These are phyloP conservation scores for Dolichotis patagonum DNA, from an alignment of 2,113 vertebrate species.

Conservation along the genomic window DNA sequence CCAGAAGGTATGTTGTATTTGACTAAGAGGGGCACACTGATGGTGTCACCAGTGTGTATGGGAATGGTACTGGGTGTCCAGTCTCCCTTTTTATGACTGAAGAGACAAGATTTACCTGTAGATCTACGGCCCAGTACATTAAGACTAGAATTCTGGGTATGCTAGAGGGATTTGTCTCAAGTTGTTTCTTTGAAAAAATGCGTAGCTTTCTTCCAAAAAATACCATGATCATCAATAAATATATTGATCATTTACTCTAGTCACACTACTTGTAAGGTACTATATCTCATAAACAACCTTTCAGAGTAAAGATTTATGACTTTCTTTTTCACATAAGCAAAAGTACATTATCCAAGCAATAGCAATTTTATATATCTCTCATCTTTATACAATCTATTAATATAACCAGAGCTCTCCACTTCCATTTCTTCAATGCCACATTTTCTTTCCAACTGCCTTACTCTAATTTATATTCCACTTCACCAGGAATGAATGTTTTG, in stretches of 20 bases:
- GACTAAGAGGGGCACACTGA: constrained; percentile 38
- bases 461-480: background rate
- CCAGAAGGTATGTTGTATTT: constrained; percentile 26
- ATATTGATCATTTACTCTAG: constrained; percentile 7
- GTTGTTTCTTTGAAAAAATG: background rate
- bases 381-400: constrained; percentile 19
- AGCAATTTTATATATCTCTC: constrained; percentile 13
- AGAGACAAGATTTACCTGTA: background rate
- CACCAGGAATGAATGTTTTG: background rate
- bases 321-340: constrained; percentile 15
- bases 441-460: background rate
- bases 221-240: background rate
- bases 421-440: background rate
- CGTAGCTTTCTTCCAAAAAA: background rate
- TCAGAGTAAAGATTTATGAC: constrained; percentile 23
- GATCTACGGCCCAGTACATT: background rate
- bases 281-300: constrained; percentile 36
- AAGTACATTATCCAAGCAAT: constrained; percentile 21
- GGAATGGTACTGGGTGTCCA: constrained; percentile 27
- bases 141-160: background rate
- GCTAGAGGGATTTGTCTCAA: background rate
- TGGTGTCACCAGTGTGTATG: background rate
- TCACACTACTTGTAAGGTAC: background rate
- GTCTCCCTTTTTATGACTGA: background rate
- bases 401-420: background rate